Conservation (phyloP, 2,888 invertebrate species). For the Leucoptera coffeella region DNA sequence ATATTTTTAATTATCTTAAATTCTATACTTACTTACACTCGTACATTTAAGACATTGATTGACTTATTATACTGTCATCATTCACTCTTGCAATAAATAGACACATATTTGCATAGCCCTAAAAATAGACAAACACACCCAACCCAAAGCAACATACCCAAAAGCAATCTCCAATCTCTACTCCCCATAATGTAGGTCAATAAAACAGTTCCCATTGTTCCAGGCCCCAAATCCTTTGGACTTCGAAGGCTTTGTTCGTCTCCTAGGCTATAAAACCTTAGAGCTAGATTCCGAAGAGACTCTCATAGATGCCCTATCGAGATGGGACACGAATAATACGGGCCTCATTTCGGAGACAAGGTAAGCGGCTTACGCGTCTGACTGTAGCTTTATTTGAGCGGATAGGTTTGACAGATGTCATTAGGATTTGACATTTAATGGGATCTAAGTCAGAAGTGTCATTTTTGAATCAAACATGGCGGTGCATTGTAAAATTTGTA, state of each 20-base stretch:
- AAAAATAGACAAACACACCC: too few relatives aligned
- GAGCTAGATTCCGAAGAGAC: slow-evolving; percentile 61
- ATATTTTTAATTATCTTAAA: too few relatives aligned
- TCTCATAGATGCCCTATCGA: slow-evolving; percentile 54
- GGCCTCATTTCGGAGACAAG: slow-evolving; percentile 59
- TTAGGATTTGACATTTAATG: too few relatives aligned
- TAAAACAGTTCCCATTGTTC: slow-evolving; percentile 1
- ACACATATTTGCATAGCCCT: too few relatives aligned
- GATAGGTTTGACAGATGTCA: too few relatives aligned
- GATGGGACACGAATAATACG: slow-evolving; percentile 57
- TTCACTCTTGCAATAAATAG: too few relatives aligned
- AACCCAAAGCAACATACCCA: background rate
- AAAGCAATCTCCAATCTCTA: background rate
- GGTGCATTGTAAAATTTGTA: background rate
- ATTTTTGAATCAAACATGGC: too few relatives aligned
- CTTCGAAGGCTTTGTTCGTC: slow-evolving; percentile 57
- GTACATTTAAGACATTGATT: too few relatives aligned
- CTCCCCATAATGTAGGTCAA: too few relatives aligned
- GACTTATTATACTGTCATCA: too few relatives aligned
- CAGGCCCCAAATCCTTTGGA: slow-evolving; percentile 51
- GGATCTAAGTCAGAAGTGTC: too few relatives aligned
- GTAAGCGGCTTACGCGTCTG: slow-evolving; percentile 19
- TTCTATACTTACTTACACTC: too few relatives aligned
- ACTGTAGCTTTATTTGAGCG: background rate
- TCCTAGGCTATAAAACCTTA: slow-evolving; percentile 55